Conservation (phyloP, 2,113 vertebrate species). For the Dendropsophus ebraccatus region DNA sequence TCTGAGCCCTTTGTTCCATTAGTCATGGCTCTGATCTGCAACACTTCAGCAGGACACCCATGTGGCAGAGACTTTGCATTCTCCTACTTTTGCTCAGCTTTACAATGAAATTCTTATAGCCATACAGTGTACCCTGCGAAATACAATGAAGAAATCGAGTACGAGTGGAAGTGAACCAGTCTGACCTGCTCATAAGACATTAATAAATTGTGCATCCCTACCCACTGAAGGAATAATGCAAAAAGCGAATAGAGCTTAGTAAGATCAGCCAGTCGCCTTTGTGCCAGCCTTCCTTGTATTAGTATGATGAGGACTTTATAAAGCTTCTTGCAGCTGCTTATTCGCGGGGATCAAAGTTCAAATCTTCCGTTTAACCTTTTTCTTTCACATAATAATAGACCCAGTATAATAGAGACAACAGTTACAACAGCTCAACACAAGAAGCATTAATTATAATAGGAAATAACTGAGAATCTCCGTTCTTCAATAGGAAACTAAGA, state of each 20-base stretch:
- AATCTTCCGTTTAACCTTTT: slow-evolving; percentile 25
- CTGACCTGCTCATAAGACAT: slow-evolving; percentile 23
- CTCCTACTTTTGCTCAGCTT: background rate
- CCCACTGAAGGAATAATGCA: slow-evolving; percentile 25
- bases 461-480: slow-evolving; percentile 14
- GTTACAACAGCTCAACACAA: slow-evolving; percentile 33
- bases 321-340: slow-evolving; percentile 8
- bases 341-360: slow-evolving; percentile 22
- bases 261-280: background rate
- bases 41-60: background rate
- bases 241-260: background rate
- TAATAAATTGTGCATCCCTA: slow-evolving; percentile 37
- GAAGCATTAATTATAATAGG: slow-evolving; percentile 46
- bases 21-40: background rate
- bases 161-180: background rate
- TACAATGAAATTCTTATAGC: background rate
- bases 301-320: background rate
- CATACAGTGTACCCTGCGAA: background rate
- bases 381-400: slow-evolving; percentile 33
- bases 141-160: background rate
- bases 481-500: background rate
- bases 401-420: slow-evolving; percentile 4
- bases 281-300: background rate
- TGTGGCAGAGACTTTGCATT: background rate
- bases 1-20: too few relatives aligned